Conservation (phyloP, 2,113 vertebrate genomes). For the Macrotus californicus region DNA sequence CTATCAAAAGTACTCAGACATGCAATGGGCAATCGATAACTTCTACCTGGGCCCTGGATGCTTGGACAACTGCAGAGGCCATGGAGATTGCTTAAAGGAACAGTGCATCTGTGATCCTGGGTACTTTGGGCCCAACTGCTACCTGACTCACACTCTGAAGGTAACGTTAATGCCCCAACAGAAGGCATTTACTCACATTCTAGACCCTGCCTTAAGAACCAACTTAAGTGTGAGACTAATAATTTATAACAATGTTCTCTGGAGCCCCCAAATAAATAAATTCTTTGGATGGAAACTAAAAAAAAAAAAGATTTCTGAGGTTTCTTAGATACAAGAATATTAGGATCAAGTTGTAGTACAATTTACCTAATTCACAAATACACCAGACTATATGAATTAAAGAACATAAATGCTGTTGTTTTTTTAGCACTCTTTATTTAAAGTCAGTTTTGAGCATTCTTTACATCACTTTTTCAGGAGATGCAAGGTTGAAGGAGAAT, state of each 20-base stretch:
- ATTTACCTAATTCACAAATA: conserved; percentile 22
- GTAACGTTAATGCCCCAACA: conserved; percentile 80
- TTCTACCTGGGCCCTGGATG: conserved; percentile 97
- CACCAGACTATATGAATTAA: not conserved
- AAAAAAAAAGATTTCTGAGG: not conserved
- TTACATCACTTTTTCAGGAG: not conserved
- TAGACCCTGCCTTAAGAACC: not conserved
- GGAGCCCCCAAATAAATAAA: not conserved
- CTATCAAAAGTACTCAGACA: conserved; percentile 95
- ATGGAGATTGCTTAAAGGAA: conserved; percentile 95
- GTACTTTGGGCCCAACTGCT: conserved; percentile 93
- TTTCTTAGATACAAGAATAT: not conserved
- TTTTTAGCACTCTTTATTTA: not conserved
- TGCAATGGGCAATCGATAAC: conserved; percentile 96
- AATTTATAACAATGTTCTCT: not conserved
- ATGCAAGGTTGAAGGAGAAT: not conserved
- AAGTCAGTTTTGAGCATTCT: not conserved
- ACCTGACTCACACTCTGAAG: conserved; percentile 89
- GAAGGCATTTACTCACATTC: not conserved
- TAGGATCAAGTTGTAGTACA: not conserved
- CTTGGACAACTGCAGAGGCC: conserved; percentile 91
- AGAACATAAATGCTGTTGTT: not conserved
- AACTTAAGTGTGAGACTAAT: not conserved
- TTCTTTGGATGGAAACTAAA: not conserved
- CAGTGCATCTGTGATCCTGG: conserved; percentile 96